Evolutionary conservation across 2,888 invertebrate genomes (phyloP), one percentile per base, ranked within the genome.

Genomic region (Lycophotia porphyrea): DNA sequence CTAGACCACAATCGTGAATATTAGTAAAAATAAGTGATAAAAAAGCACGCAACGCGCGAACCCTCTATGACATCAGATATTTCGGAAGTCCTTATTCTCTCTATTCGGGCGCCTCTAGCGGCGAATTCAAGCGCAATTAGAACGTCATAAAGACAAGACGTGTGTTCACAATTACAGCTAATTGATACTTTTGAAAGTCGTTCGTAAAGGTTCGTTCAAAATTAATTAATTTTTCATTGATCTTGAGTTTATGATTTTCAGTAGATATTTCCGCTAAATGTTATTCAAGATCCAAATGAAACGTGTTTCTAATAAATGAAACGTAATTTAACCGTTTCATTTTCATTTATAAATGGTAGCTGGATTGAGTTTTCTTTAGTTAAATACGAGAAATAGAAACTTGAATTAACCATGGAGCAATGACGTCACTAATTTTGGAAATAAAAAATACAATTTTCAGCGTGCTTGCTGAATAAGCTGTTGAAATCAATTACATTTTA

Each of bases 291-390:
- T 63, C 21, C 8, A 42, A 70, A 68, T 63, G 42, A 27, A 82
- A 71, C 42, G 42, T 42, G 47, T 64, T 71, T 71, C 9, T 44
- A n/a, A 58, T 60, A 15, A 81, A 77, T 78, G 36, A 31, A 71
- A 44, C 36, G 24, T 65, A 61, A 68, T n/a, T 68, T 58, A n/a
- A 49, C 24, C 36, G 27, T 79, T 79, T 47, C 27, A 63, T 63
- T 65, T 60, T 47, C 34, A 55, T 36, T 5, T 18, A 27, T 60
- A 2, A 15, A 64, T 27, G 47, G 31, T 31, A 24, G 61, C 65
- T 58, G 44, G 52, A 61, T 78, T 47, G 36, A 69, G 44, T 52
- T 68, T 71, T 73, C 49, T 58, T 34, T n/a, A 34, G 0, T 9
- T 11, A 21, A 79, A 73, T 31, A 61, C 34, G n/a, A 44, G 63